phyloP scores from a whole-genome alignment of 2,113 vertebrate genomes.

The Salvelinus sp. region DNA sequence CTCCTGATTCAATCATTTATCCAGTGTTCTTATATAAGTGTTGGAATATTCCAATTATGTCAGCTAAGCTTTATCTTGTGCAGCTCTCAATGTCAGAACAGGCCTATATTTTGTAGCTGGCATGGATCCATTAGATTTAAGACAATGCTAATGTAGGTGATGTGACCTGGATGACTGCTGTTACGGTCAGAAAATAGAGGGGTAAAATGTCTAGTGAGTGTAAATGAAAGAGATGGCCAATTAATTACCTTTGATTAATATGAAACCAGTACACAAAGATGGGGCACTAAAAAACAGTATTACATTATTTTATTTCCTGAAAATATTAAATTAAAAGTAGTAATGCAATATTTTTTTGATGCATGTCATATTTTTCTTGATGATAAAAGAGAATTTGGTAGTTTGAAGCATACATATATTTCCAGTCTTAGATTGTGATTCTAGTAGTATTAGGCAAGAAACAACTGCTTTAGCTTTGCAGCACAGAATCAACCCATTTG shows the following conservation, averaged over 20 bases:
- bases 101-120: conserved; percentile 34
- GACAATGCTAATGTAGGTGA: conserved; percentile 42
- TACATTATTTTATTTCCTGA: background rate
- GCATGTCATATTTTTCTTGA: background rate
- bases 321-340: background rate
- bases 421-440: background rate
- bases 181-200: background rate
- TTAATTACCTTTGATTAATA: background rate
- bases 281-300: background rate
- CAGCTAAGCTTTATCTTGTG: background rate
- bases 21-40: background rate
- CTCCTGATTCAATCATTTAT: background rate
- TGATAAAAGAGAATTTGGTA: background rate
- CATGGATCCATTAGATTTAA: conserved; percentile 46
- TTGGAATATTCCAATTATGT: conserved; percentile 4
- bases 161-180: conserved; percentile 51
- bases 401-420: background rate
- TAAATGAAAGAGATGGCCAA: background rate
- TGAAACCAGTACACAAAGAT: background rate
- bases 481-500: background rate
- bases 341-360: background rate
- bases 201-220: background rate
- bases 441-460: background rate
- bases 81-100: background rate
- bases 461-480: background rate